Percentiles rank a stretch among this genome's conserved stretches.
phyloP scores from a whole-genome alignment of 2,797 vertebrate genomes.

The Micropoecilia bifurca region DNA sequence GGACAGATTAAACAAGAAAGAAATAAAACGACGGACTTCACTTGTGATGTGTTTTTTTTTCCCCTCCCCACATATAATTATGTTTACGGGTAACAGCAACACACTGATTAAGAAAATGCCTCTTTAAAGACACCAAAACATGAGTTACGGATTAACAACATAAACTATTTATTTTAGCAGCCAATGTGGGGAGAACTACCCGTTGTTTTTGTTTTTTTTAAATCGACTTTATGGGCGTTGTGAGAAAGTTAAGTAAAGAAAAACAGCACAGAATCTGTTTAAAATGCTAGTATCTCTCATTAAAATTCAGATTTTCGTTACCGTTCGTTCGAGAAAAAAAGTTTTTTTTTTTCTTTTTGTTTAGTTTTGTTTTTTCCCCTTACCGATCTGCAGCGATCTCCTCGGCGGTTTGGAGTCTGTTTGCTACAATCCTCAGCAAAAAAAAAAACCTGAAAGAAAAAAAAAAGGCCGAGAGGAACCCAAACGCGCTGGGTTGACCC shows the following conservation, averaged over 20 bases:
- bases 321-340: background rate
- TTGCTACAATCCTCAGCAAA: conserved; percentile 33
- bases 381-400: conserved; percentile 37
- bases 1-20: background rate
- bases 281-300: rapidly evolving
- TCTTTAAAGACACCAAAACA: background rate
- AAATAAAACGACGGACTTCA: background rate
- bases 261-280: conserved; percentile 9
- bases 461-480: conserved; percentile 4
- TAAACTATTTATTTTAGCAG: background rate
- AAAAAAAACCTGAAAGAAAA: background rate
- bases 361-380: background rate
- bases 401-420: conserved; percentile 24
- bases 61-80: too few species aligned
- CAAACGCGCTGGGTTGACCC: conserved; percentile 37
- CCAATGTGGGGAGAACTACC: conserved; percentile 4
- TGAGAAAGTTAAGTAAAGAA: conserved; percentile 38
- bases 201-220: background rate
- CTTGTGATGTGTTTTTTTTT: background rate
- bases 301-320: background rate
- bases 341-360: background rate
- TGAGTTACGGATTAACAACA: background rate
- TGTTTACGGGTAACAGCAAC: background rate
- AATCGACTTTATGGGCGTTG: conserved; percentile 4
- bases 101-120: background rate